Base-by-base conservation (phyloP, 2,888 invertebrate species). In the Doris montereyensis region DNA sequence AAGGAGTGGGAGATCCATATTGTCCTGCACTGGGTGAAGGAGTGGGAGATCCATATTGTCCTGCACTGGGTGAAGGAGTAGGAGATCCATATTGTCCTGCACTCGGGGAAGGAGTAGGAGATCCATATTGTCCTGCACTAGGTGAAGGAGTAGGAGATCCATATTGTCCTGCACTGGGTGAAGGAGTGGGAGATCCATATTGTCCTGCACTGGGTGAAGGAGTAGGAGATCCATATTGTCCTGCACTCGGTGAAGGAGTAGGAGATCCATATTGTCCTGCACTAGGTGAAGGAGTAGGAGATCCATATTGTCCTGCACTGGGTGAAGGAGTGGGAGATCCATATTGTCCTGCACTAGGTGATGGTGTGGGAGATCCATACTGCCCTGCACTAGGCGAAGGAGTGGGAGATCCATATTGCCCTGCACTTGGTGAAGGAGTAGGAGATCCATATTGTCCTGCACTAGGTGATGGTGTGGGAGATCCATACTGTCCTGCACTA, bases 1-100 rank as follows among this genome's bases (percentile, higher is more conserved):
- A 79, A 77, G 8, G 83, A 79, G n/a, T 70, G 70, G 34, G 3
- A 32, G 32, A n/a, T n/a, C n/a, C n/a, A n/a, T n/a, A n/a, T n/a
- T n/a, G n/a, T n/a, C n/a, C n/a, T n/a, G n/a, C n/a, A n/a, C n/a
- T n/a, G n/a, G n/a, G n/a, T n/a, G n/a, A n/a, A n/a, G 52, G 8
- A 41, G 8, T 41, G 5, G 52, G 52, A 41, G 5, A 10, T 41
- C 5, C 52, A 41, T 41, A 41, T 41, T 41, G 52, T 41, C 52
- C 52, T 10, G 52, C 8, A 17, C 52, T 41, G 8, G 52, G 52
- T 41, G 52, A 41, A 41, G 52, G 8, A 41, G 8, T 41, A 17
- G 52, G 52, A 41, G 5, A 10, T 41, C 5, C 52, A 41, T 41
- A 41, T 41, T 41, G 52, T 41, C 52, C 52, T 10, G 52, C 52